Evolutionary conservation across 2,888 invertebrate genomes (phyloP).

Genomic region (Nomada flava): DNA sequence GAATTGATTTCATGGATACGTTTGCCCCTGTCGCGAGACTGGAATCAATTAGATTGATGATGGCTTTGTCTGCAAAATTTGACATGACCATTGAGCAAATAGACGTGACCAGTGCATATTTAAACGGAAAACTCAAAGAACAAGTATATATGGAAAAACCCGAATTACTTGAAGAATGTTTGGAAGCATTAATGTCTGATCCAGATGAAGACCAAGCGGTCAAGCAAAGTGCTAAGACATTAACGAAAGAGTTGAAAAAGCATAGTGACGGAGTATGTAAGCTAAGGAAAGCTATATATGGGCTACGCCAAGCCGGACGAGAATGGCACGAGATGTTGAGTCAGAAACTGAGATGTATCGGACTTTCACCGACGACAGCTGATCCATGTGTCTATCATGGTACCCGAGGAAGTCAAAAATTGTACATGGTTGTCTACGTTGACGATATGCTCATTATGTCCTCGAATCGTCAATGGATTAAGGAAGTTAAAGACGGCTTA

Average conservation of each 20-base stretch:
- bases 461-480: too few species aligned
- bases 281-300: neutral
- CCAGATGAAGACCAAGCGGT: neutral
- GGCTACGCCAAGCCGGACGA: conserved; percentile 10
- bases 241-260: too few species aligned
- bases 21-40: too few species aligned
- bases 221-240: neutral
- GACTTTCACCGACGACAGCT: neutral
- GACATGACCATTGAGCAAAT: too few species aligned
- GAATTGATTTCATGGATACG: neutral
- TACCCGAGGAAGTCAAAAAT: conserved; percentile 3
- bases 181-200: too few species aligned
- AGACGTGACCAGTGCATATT: too few species aligned
- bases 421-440: conserved; percentile 16
- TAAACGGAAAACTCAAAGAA: too few species aligned
- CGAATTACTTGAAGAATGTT: too few species aligned
- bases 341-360: neutral
- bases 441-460: conserved; percentile 15
- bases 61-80: too few species aligned
- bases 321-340: conserved; percentile 2
- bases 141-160: too few species aligned
- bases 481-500: neutral
- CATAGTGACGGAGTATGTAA: neutral
- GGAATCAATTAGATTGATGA: too few species aligned
- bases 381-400: conserved; percentile 17